These are phyloP conservation scores for Tamias sibiricus DNA, from an alignment of 2,113 vertebrate genomes.

Conservation along the genomic window DNA sequence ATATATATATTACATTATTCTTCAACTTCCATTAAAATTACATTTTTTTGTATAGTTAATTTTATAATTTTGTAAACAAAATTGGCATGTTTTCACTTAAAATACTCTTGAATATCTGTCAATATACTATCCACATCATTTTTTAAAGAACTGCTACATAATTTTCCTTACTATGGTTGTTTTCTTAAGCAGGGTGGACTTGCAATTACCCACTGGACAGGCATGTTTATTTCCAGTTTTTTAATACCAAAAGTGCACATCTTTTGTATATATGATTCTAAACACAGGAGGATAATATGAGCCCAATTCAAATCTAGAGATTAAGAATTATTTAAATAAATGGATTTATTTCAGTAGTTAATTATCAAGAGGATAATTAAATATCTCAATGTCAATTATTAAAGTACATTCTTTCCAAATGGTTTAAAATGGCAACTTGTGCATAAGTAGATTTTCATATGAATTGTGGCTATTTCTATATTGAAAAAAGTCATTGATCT, in stretches of 20 bases:
- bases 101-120: neutral
- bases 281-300: neutral
- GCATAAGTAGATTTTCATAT: neutral
- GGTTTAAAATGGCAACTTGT: neutral
- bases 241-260: neutral
- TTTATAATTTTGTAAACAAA: neutral
- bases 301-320: neutral
- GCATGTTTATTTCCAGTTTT: neutral
- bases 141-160: neutral
- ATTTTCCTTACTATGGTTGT: neutral
- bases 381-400: neutral
- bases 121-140: neutral
- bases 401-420: neutral
- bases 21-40: neutral
- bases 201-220: neutral
- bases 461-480: neutral
- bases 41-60: neutral
- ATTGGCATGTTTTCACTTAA: neutral
- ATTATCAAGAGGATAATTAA: neutral
- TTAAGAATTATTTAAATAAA: neutral
- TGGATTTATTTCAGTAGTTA: constrained; percentile 10
- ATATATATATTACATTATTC: neutral
- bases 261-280: neutral
- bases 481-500: neutral
- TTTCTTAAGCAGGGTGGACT: neutral